A percentile compares a stretch with the other conserved stretches of the same genome.
These are phyloP conservation scores for Aptenodytes patagonicus DNA, from an alignment of 2,113 vertebrate species.

Conservation along the genomic window DNA sequence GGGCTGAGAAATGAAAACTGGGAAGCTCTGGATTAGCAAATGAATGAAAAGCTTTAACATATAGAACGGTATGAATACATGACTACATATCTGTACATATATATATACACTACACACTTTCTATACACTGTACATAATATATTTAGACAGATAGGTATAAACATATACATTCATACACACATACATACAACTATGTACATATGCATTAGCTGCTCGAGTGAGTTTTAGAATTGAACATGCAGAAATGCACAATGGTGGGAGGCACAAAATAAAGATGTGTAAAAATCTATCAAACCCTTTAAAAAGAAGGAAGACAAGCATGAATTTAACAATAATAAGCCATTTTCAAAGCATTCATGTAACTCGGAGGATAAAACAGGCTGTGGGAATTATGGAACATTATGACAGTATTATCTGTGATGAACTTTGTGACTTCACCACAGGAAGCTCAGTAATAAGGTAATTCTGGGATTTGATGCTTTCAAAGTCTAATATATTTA, in stretches of 20 bases:
- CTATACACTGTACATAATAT: constrained; percentile 73
- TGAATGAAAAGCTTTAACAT: constrained; percentile 19
- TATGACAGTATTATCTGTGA: not conserved
- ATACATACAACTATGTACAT: constrained; percentile 64
- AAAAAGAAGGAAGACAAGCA: not conserved
- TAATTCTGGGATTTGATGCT: not conserved
- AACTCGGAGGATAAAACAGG: not conserved
- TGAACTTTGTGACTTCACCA: not conserved
- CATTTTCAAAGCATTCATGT: not conserved
- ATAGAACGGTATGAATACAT: not conserved
- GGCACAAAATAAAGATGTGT: constrained; percentile 7
- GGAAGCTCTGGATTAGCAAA: constrained; percentile 35
- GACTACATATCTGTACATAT: constrained; percentile 71
- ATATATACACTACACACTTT: constrained; percentile 49
- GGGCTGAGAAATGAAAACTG: not conserved
- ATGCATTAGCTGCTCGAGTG: not conserved
- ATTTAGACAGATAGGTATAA: constrained; percentile 51
- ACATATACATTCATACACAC: constrained; percentile 71
- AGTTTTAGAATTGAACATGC: constrained; percentile 6
- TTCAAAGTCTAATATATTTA: not conserved
- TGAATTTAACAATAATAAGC: not conserved
- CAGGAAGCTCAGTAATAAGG: not conserved
- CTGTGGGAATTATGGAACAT: not conserved
- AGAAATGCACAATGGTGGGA: constrained; percentile 36
- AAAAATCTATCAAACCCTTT: not conserved